These are phyloP conservation scores for Drosophila tristis DNA, from an alignment of 1,140 invertebrate genomes.

Conservation along the genomic window DNA sequence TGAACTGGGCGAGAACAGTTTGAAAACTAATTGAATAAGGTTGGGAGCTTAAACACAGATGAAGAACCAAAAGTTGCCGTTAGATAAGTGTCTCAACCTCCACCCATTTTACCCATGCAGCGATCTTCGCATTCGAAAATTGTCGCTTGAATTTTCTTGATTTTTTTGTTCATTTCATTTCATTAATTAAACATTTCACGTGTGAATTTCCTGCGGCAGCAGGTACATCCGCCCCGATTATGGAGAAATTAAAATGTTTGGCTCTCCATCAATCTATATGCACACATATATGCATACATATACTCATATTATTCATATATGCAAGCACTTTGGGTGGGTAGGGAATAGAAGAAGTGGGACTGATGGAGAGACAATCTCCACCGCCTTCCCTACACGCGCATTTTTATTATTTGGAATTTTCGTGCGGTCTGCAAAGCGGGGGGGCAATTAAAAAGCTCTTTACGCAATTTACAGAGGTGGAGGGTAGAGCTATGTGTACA, in stretches of 20 bases:
- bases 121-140: conserved; percentile 6
- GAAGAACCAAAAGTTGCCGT: conserved; percentile 21
- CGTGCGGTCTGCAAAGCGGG: conserved; percentile 7
- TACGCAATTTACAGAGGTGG: conserved; percentile 60
- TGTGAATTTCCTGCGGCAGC: conserved; percentile 64
- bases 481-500: conserved; percentile 27
- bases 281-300: conserved; percentile 45
- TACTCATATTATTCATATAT: conserved; percentile 24
- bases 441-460: conserved; percentile 59
- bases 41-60: neutral
- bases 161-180: conserved; percentile 28
- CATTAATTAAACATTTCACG: conserved; percentile 68
- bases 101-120: conserved; percentile 1
- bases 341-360: no score
- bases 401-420: conserved; percentile 52
- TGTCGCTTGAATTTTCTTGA: conserved; percentile 9
- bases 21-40: conserved; percentile 5
- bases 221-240: conserved; percentile 45
- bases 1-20: conserved; percentile 17
- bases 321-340: no score
- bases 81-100: conserved; percentile 39
- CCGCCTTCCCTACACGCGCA: conserved; percentile 12
- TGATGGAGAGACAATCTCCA: no score
- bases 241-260: conserved; percentile 6
- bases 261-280: conserved; percentile 27